These are phyloP conservation scores for Solenodon paradoxus DNA, from an alignment of 2,113 vertebrate species.

Conservation along the genomic window DNA sequence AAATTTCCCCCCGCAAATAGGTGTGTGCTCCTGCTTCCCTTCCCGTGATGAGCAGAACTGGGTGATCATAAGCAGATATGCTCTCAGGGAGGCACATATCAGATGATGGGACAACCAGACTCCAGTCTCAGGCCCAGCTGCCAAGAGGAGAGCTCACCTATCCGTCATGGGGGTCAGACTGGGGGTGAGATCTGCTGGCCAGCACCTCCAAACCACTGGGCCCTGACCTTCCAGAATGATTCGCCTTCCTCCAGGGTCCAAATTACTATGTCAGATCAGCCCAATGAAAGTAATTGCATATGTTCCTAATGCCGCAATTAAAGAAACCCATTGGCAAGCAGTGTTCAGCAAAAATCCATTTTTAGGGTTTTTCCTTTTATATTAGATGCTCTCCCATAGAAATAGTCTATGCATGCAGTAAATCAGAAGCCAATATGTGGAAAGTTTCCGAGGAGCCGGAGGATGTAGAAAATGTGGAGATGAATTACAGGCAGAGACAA, in stretches of 20 bases:
- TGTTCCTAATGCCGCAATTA: conserved; percentile 69
- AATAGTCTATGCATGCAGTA: conserved; percentile 65
- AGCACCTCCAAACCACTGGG: neutral
- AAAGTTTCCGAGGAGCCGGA: conserved; percentile 25
- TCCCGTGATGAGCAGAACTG: neutral
- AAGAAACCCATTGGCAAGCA: conserved; percentile 72
- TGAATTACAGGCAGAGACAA: conserved; percentile 4
- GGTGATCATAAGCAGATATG: neutral
- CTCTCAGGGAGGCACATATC: fast-evolving
- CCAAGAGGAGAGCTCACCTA: neutral
- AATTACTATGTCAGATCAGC: conserved; percentile 46
- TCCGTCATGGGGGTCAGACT: neutral
- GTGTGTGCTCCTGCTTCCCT: neutral
- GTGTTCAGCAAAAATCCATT: conserved; percentile 68
- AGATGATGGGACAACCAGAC: fast-evolving
- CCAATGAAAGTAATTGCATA: conserved; percentile 57
- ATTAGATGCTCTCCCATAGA: conserved; percentile 61
- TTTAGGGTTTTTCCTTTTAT: conserved; percentile 73
- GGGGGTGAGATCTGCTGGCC: neutral
- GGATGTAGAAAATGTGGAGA: conserved; percentile 6
- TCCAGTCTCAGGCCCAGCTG: neutral
- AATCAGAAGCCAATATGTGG: conserved; percentile 66
- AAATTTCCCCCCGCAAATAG: neutral
- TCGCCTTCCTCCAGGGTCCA: conserved; percentile 34
- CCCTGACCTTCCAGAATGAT: neutral